Base-by-base conservation (phyloP, 2,113 vertebrate genomes). In the Girardinichthys multiradiatus region DNA sequence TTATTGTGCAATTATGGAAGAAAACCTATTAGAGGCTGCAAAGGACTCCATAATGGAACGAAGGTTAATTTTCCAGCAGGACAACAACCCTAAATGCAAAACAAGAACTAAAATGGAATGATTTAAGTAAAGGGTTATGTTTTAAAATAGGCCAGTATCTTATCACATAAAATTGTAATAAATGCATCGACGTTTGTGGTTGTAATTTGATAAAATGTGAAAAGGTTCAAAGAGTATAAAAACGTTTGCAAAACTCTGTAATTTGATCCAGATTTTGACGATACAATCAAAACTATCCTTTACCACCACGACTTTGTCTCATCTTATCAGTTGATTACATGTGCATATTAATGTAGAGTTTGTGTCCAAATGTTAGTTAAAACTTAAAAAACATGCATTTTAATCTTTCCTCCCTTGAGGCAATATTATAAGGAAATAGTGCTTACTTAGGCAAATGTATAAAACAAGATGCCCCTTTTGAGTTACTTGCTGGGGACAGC, bases 401-500 rank as follows among this genome's bases (percentile, higher is more conserved):
- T 63, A 59, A 59, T 60, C 70, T 67, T 64, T 31, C 57, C 4
- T 45, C 29, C 31, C 54, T 61, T 30, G 54, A 70, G 67, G 64
- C 45, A 15, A 15, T 48, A 61, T 73, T 69, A 64, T 82, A 80
- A 81, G 79, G 79, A 77, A 68, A 81, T 15, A 1, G 27, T 68
- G 71, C 57, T 71, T 80, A 82, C 74, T 83, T 80, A 81, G 37
- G 39, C 10, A 60, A 80, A 60, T 69, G 64, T 61, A 79, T 79
- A 61, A 77, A 74, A 80, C 83, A 83, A 76, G 80, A 84, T 82
- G 77, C 84, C 84, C 72, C 84, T 70, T 59, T 58, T 68, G 45
- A 80, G 80, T 86, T 81, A 82, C 65, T 74, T 76, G 82, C 78
- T 67, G 28, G 71, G 69, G 51, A 80, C 61, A 85, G 86, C 83